Evolutionary conservation across 2,888 invertebrate species (phyloP), one percentile per base, ranked within the genome.

Genomic region (Phyllotreta cruciferae): DNA sequence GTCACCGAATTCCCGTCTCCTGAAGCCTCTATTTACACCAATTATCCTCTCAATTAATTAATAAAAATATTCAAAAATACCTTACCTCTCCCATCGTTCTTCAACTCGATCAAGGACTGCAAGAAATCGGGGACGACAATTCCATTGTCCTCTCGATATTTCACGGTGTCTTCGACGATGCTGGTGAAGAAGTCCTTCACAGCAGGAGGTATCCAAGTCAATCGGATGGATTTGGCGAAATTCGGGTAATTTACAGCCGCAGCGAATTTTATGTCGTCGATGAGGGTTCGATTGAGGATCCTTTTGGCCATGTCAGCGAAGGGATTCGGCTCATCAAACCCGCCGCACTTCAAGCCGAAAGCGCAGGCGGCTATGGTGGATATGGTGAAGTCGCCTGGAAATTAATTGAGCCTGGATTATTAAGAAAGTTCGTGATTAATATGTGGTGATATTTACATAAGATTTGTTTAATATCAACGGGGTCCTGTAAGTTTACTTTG

Each of bases 381-480:
- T 14, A 47, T 47, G 8, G 47, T 47, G 10, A 47, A 47, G 47
- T 47, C 34, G 34, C 47, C 47, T 47, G n/a, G 8, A 47, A 47
- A 13, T 14, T 24, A 24, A 24, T 24, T 24, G n/a, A n/a, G n/a
- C n/a, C n/a, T n/a, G n/a, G n/a, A n/a, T n/a, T n/a, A n/a, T n/a
- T n/a, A n/a, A n/a, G n/a, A n/a, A n/a, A n/a, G n/a, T n/a, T n/a
- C n/a, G n/a, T n/a, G 10, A 41, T 10, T 41, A 41, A 41, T n/a
- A 41, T 41, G 4, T 2, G 4, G 9, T n/a, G 4, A 41, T 2
- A 0, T 36, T 63, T 53, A 66, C 66, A 56, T 47, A 66, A 56
- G n/a, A 61, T 53, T 54, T 41, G 41, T 56, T 64, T 66, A 11
- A 66, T 66, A 38, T 66, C 66, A 41, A 62, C 34, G 11, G 64